phyloP scores from a whole-genome alignment of 2,888 invertebrate species.

The Polylopha cassiicola region DNA sequence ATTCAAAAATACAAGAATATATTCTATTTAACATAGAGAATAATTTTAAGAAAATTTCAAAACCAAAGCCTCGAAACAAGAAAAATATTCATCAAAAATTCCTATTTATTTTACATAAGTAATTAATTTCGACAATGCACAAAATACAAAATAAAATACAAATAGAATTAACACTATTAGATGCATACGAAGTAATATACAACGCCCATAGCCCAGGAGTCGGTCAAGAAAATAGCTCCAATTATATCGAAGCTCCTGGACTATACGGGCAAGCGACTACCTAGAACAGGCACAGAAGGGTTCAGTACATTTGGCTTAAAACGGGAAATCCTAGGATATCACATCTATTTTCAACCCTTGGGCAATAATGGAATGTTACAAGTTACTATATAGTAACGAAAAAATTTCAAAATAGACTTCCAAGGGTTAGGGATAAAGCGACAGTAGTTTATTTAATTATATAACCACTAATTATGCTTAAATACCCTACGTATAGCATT shows the following conservation, averaged over 20 bases:
- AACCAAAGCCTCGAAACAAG: too few relatives aligned
- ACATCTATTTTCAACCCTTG: conserved; percentile 66
- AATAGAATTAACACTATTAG: conserved; percentile 25
- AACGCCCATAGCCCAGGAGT: conserved; percentile 25
- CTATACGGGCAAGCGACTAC: conserved; percentile 42
- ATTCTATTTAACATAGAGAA: too few relatives aligned
- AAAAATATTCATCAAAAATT: too few relatives aligned
- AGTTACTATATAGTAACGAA: too few relatives aligned
- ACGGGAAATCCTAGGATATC: conserved; percentile 69
- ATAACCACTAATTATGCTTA: conserved; percentile 60
- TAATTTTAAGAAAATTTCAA: too few relatives aligned
- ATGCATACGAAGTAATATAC: conserved; percentile 44
- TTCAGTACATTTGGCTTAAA: conserved; percentile 75
- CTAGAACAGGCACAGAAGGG: conserved; percentile 75
- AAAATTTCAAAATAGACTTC: too few relatives aligned
- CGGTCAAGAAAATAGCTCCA: conserved; percentile 22
- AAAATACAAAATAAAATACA: conserved; percentile 19
- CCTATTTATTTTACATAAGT: too few relatives aligned
- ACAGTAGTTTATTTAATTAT: too few relatives aligned
- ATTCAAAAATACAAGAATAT: too few relatives aligned
- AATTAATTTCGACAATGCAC: conserved; percentile 15
- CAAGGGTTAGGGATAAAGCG: conserved; percentile 64
- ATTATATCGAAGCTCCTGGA: conserved; percentile 15
- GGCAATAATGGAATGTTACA: conserved; percentile 58
- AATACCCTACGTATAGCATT: conserved; percentile 68